Evolutionary conservation across 2,888 invertebrate species (phyloP).

Genomic region (Plebejus argus): DNA sequence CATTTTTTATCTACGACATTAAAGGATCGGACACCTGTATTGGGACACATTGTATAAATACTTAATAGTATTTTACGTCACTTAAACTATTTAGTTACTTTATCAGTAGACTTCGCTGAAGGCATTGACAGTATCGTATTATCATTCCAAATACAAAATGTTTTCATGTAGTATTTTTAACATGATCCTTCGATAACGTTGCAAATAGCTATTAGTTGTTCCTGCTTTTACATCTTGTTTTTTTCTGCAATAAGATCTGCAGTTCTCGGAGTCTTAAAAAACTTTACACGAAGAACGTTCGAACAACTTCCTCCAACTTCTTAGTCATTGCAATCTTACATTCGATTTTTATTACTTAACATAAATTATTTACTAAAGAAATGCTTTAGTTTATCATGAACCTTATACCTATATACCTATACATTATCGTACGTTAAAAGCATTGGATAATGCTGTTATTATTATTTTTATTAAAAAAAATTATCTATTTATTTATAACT

Average conservation of each 20-base stretch:
- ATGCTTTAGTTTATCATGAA: not conserved
- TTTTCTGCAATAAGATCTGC: conserved; percentile 4
- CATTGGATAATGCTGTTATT: too few relatives aligned
- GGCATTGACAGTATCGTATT: too few relatives aligned
- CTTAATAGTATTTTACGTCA: too few relatives aligned
- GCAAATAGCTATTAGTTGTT: not conserved
- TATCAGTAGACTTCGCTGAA: not conserved
- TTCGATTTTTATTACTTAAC: not conserved
- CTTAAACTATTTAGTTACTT: not conserved
- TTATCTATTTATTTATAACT: too few relatives aligned
- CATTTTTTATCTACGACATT: too few relatives aligned
- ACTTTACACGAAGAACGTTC: not conserved
- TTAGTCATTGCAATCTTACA: not conserved
- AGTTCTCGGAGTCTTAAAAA: not conserved
- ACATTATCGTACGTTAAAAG: too few relatives aligned
- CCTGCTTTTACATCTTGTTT: not conserved
- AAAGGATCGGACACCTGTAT: too few relatives aligned
- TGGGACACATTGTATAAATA: too few relatives aligned
- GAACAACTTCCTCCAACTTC: not conserved
- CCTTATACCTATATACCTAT: not conserved
- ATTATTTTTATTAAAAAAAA: too few relatives aligned
- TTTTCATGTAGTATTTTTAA: too few relatives aligned
- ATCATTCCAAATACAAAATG: too few relatives aligned
- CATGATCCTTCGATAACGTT: too few relatives aligned
- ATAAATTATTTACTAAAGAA: not conserved